Evolutionary conservation across 2,113 vertebrate species (phyloP), one percentile per base, ranked within the genome.

Genomic region (Ophthalmolycus amberensis): DNA sequence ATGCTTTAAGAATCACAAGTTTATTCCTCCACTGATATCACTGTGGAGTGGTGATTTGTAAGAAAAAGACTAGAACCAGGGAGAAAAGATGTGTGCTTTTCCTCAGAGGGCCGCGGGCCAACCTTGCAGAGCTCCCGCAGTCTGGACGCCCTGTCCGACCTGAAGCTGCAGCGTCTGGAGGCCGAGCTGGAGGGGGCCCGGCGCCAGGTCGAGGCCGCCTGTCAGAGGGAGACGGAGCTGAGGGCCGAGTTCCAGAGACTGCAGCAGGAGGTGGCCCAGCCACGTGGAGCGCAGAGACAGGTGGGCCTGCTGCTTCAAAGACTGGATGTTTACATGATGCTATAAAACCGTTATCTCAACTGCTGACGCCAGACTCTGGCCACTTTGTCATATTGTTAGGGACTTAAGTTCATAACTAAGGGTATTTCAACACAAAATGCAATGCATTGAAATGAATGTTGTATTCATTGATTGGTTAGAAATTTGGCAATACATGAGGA

Each of bases 181-280:
- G 96, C 95, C 0, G 96, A 97, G 72, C 92, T 97, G 79, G 97
- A 97, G 71, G 96, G 95, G 2, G 95, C 96, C 0, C 92, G 95
- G 69, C 95, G 95, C 42, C 95, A 96, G 87, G 93, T 83, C 0
- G 95, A 96, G 69, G 95, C 94, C 0, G 96, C 96, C 6, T 96
- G 96, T 85, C 96, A 95, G 68, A 94, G 97, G 6, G 97, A 97
- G 91, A 95, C 95, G 78, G 97, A 96, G 4, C 94, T 97, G 69
- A 96, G 96, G 85, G 95, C 92, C 0, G 95, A 97, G 85, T 94
- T 97, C 0, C 95, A 97, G 87, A 86, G 94, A 72, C 92, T 98
- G 20, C 96, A 97, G 90, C 94, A 93, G 0, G 96, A 97, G 88
- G 93, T 97, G 22, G 95, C 95, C 42, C 94, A 96, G 32, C 95